These are phyloP conservation scores for Notothenia rossii DNA, from an alignment of 2,113 vertebrate genomes.

Conservation along the genomic window DNA sequence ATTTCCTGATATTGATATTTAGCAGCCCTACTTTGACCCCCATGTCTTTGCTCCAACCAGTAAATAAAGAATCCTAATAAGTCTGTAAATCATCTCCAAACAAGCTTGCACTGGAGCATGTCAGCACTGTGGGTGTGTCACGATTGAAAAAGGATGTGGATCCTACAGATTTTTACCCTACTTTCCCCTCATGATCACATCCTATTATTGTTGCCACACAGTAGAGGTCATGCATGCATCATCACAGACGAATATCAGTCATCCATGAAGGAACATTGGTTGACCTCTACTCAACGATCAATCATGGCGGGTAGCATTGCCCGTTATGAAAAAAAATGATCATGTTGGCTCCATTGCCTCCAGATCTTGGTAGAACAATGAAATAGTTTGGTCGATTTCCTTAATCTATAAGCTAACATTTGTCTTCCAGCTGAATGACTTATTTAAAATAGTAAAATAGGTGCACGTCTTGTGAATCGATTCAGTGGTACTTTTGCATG, in stretches of 20 bases:
- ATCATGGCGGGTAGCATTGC: neutral
- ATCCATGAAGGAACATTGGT: neutral
- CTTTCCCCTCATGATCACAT: neutral
- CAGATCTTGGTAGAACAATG: no score
- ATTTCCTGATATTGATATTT: no score
- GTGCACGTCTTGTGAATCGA: no score
- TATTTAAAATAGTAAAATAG: no score
- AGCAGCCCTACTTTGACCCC: no score
- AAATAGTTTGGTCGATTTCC: no score
- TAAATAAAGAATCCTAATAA: neutral
- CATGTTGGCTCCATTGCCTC: no score
- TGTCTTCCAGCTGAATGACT: no score
- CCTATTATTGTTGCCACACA: neutral
- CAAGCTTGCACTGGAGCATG: neutral
- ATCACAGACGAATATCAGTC: neutral
- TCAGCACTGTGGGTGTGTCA: neutral
- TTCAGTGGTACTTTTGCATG: no score
- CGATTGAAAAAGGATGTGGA: neutral
- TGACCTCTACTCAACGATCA: neutral
- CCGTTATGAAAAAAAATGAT: no score
- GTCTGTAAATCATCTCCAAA: neutral
- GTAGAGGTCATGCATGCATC: neutral
- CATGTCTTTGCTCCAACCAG: rapidly evolving
- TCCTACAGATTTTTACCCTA: neutral
- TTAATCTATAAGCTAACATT: no score